These are phyloP conservation scores for Drosophila navojoa DNA, from an alignment of 1,140 invertebrate species.

Conservation along the genomic window DNA sequence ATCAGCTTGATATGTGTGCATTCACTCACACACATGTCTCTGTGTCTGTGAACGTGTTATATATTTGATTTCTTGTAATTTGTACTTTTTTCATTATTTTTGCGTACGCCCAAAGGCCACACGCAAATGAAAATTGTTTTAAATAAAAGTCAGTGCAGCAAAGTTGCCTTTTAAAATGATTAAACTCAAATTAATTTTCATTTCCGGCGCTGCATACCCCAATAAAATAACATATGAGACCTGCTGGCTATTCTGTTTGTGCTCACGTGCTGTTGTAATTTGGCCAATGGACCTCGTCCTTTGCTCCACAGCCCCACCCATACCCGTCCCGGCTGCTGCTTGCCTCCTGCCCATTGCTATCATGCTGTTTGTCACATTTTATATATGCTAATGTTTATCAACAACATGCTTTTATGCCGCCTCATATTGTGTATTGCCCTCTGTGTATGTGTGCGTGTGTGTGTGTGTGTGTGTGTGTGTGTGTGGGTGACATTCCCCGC, in stretches of 20 bases:
- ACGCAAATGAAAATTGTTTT: constrained; percentile 71
- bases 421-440: constrained; percentile 32
- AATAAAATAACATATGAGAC: background rate
- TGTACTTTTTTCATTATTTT: constrained; percentile 23
- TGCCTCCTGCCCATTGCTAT: constrained; percentile 30
- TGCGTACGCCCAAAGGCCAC: constrained; percentile 44
- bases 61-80: constrained; percentile 68
- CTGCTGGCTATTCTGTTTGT: constrained; percentile 5
- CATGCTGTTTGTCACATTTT: constrained; percentile 71
- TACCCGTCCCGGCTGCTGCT: background rate
- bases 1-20: constrained; percentile 53
- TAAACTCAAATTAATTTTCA: constrained; percentile 78
- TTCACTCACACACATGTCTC: background rate
- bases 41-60: constrained; percentile 40
- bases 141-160: constrained; percentile 68
- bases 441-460: constrained; percentile 16
- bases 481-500: background rate
- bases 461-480: constrained; percentile 19
- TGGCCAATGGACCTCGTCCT: constrained; percentile 36
- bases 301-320: background rate
- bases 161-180: constrained; percentile 78
- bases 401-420: constrained; percentile 66
- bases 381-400: constrained; percentile 74
- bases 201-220: constrained; percentile 25
- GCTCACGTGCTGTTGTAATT: constrained; percentile 39